These are phyloP conservation scores for Spodoptera exigua DNA, from an alignment of 2,888 invertebrate species.

Conservation along the genomic window DNA sequence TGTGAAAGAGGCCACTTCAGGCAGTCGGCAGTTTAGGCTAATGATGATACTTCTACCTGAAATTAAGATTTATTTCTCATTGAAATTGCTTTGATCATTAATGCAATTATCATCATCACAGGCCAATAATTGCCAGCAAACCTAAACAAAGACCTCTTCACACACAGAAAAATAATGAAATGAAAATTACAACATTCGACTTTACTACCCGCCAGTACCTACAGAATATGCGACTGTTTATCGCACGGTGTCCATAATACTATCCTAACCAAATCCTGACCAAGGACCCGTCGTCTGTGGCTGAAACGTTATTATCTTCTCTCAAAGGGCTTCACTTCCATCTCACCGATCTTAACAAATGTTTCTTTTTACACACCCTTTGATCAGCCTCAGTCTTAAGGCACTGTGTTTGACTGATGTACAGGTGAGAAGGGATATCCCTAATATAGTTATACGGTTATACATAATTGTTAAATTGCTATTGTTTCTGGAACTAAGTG, in stretches of 20 bases:
- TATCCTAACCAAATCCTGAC: conserved; percentile 64
- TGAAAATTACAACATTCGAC: too few species aligned
- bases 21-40: too few species aligned
- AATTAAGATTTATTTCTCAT: too few species aligned
- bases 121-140: too few species aligned
- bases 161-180: too few species aligned
- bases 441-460: not conserved
- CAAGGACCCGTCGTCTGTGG: conserved; percentile 69
- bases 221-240: conserved; percentile 17
- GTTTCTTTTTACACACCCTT: conserved; percentile 74
- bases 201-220: too few species aligned
- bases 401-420: conserved; percentile 37
- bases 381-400: conserved; percentile 47
- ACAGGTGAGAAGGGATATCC: conserved; percentile 29
- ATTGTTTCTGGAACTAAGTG: not conserved
- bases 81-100: too few species aligned
- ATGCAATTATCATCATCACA: too few species aligned
- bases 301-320: conserved; percentile 85
- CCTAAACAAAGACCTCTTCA: too few species aligned
- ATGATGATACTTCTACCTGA: too few species aligned
- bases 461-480: not conserved
- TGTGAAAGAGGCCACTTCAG: too few species aligned
- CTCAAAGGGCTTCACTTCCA: conserved; percentile 83
- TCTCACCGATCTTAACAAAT: conserved; percentile 77
- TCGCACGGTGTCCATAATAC: conserved; percentile 59